A percentile compares a stretch with the other conserved stretches of the same genome.
Evolutionary conservation across 2,888 invertebrate species (phyloP).

Genomic region (Sympetrum striolatum): DNA sequence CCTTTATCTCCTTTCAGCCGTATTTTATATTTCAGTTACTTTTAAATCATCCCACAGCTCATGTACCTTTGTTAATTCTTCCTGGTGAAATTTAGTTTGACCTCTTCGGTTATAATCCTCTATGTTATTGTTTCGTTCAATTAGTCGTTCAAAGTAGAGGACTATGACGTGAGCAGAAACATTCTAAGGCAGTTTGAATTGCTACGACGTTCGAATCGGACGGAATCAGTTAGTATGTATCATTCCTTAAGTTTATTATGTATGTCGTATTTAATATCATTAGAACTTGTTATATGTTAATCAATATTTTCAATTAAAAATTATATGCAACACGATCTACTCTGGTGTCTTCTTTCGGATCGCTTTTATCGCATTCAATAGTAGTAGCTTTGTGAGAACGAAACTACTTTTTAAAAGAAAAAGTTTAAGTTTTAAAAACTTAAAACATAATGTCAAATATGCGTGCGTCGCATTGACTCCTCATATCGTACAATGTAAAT

Average conservation of each 20-base stretch:
- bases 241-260: conserved; percentile 22
- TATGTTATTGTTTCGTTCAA: neutral
- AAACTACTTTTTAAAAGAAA: neutral
- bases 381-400: neutral
- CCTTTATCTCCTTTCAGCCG: neutral
- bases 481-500: neutral
- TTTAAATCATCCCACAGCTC: neutral
- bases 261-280: conserved; percentile 7
- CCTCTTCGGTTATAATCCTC: neutral
- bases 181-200: neutral
- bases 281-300: conserved; percentile 19
- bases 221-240: conserved; percentile 16
- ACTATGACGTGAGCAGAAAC: neutral
- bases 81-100: neutral
- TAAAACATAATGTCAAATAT: neutral
- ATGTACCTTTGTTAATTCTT: neutral
- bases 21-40: neutral
- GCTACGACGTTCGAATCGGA: neutral
- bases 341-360: conserved; percentile 24
- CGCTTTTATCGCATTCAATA: neutral
- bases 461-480: neutral
- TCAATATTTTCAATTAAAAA: neutral
- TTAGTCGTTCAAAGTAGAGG: neutral
- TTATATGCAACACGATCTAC: neutral
- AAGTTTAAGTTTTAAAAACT: too few relatives aligned